phyloP scores from a whole-genome alignment of 2,797 vertebrate species.

The Atherinosoma microstoma region DNA sequence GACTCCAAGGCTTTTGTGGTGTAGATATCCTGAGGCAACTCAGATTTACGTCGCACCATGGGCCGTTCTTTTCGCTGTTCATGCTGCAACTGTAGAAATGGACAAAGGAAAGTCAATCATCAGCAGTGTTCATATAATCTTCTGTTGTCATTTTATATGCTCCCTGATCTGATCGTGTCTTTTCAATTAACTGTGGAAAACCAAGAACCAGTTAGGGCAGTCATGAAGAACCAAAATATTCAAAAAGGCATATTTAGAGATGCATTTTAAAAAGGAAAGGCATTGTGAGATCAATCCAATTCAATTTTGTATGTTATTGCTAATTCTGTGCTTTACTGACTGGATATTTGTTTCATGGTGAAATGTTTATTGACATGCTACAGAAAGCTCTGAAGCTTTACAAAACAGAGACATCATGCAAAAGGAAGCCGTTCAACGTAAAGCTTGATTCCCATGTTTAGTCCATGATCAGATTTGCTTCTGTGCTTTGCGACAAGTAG shows the following conservation, averaged over 20 bases:
- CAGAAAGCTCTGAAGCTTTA: not conserved
- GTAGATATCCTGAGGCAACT: conserved; percentile 99
- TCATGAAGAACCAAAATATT: not conserved
- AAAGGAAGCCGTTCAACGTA: conserved; percentile 21
- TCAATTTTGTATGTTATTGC: no score
- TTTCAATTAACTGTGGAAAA: conserved; percentile 8
- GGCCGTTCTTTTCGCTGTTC: conserved; percentile 93
- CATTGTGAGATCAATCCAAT: not conserved
- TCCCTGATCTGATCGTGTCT: not conserved
- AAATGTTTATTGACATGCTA: not conserved
- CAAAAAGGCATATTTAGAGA: not conserved
- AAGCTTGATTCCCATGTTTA: conserved; percentile 60
- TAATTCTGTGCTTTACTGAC: not conserved
- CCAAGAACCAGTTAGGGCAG: not conserved
- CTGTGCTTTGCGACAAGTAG: not conserved
- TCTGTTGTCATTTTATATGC: not conserved
- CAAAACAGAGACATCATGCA: conserved; percentile 43
- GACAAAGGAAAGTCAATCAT: not conserved
- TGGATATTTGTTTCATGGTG: not conserved
- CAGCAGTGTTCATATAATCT: not conserved
- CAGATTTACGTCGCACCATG: conserved; percentile 93
- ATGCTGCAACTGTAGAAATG: conserved; percentile 85
- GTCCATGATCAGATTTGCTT: conserved; percentile 34
- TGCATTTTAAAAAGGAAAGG: not conserved
- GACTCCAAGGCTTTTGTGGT: conserved; percentile 99